These are phyloP conservation scores for Sapayoa aenigma DNA, from an alignment of 2,113 vertebrate genomes.

Conservation along the genomic window DNA sequence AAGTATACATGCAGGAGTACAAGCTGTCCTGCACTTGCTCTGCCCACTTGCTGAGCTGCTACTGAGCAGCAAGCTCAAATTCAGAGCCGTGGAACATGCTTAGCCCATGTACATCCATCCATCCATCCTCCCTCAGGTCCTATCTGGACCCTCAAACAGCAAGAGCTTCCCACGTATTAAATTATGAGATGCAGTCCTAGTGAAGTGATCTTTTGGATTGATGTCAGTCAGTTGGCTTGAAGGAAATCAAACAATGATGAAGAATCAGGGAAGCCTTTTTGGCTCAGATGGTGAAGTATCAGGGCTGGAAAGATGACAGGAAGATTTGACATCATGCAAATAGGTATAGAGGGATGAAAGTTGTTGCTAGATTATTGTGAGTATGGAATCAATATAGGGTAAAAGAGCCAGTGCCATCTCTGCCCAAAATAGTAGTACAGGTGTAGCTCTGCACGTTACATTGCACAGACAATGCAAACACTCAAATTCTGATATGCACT, in stretches of 20 bases:
- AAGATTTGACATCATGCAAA: neutral
- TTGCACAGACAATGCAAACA: accelerated
- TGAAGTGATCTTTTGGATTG: neutral
- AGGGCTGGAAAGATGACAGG: neutral
- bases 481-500: neutral
- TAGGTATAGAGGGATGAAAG: neutral
- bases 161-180: neutral
- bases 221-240: neutral
- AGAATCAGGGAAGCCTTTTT: neutral
- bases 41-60: neutral
- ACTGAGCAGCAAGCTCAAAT: neutral
- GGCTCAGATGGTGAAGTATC: neutral
- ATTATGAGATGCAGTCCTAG: neutral
- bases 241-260: neutral
- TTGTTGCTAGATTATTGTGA: neutral
- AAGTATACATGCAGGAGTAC: neutral
- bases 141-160: neutral
- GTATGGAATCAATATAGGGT: neutral
- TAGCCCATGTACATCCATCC: neutral
- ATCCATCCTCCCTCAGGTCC: neutral
- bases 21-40: neutral
- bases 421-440: neutral
- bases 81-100: neutral
- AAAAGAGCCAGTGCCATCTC: neutral
- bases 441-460: neutral